These are phyloP conservation scores for Ciona savignyi DNA, from an alignment of 23 tunicate species.

Conservation along the genomic window DNA sequence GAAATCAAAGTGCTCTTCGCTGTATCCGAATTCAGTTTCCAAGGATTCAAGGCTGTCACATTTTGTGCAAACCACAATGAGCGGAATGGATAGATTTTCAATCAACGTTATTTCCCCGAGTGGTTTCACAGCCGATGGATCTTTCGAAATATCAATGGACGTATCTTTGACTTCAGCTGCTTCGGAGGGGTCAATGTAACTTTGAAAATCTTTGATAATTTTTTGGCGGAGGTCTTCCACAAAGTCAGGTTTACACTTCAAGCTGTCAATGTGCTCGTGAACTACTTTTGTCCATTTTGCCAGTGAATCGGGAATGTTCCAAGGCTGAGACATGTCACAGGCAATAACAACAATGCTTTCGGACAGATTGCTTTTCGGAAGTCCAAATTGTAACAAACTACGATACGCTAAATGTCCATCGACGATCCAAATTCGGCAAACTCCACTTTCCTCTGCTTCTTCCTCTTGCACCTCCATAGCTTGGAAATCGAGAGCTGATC, in stretches of 20 bases:
- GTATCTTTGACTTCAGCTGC: slow-evolving; percentile 12
- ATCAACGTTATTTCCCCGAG: slow-evolving; percentile 45
- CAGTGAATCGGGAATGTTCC: slow-evolving; percentile 79
- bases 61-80: slow-evolving; percentile 82
- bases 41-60: slow-evolving; percentile 68
- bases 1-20: slow-evolving; percentile 90
- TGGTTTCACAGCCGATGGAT: slow-evolving; percentile 7
- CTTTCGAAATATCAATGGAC: slow-evolving; percentile 3
- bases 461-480: slow-evolving; percentile 74
- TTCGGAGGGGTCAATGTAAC: slow-evolving; percentile 64
- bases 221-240: slow-evolving; percentile 16
- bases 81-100: slow-evolving; percentile 55
- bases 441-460: slow-evolving; percentile 69
- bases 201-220: slow-evolving; percentile 43
- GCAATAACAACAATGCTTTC: slow-evolving; percentile 50
- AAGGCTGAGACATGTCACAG: slow-evolving; percentile 96
- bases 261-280: slow-evolving; percentile 50
- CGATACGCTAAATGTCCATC: slow-evolving; percentile 84
- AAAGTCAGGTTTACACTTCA: slow-evolving; percentile 25
- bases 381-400: slow-evolving; percentile 51
- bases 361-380: slow-evolving; percentile 40
- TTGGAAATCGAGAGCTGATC: slow-evolving; percentile 75
- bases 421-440: slow-evolving; percentile 72
- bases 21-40: slow-evolving; percentile 61
- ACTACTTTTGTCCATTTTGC: slow-evolving; percentile 73